These are phyloP conservation scores for Rhinoptilus africanus DNA, from an alignment of 2,113 vertebrate genomes.

Conservation along the genomic window DNA sequence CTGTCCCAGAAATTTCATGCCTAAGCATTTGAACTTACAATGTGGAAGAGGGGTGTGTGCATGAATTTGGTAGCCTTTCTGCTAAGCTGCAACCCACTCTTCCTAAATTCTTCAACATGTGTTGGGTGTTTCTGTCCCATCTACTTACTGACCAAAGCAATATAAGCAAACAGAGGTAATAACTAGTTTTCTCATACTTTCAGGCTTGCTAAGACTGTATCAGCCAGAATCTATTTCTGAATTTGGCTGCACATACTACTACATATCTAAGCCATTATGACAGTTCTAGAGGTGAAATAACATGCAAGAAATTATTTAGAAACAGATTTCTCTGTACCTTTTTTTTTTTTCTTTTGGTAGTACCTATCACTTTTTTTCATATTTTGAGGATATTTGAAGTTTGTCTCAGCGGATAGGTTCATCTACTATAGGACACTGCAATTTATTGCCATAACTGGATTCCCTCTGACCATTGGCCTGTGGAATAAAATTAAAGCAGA, in stretches of 20 bases:
- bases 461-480: not conserved
- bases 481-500: not conserved
- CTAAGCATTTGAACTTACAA: not conserved
- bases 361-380: not conserved
- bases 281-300: not conserved
- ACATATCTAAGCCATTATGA: not conserved
- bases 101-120: not conserved
- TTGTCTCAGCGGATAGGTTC: not conserved
- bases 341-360: not conserved
- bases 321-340: not conserved
- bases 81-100: not conserved
- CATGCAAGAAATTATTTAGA: fast-evolving
- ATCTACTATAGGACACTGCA: not conserved
- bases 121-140: not conserved
- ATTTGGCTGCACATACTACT: not conserved
- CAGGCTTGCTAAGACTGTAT: not conserved
- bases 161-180: not conserved
- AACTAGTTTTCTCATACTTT: not conserved
- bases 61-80: not conserved
- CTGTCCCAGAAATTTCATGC: fast-evolving
- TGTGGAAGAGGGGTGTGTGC: fast-evolving
- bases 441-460: not conserved
- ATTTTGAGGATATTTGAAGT: not conserved
- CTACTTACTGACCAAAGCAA: not conserved
- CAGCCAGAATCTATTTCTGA: not conserved